A percentile compares a stretch with the other conserved stretches of the same genome.
Conservation (phyloP, 2,888 invertebrate species). For the Griposia aprilina region DNA sequence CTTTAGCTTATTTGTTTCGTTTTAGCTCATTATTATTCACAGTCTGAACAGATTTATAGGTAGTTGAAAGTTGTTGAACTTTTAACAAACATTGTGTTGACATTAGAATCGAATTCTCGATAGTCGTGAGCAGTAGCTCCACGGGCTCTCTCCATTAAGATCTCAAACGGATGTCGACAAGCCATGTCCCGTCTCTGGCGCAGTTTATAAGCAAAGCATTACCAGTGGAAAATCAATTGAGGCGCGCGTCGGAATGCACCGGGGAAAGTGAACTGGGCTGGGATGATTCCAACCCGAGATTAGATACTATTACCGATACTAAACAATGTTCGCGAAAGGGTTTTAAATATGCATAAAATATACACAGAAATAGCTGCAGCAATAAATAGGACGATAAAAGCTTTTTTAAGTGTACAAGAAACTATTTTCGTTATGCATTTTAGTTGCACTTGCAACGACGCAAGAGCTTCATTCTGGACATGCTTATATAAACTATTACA, state of each 20-base stretch:
- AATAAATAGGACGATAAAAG: constrained; percentile 32
- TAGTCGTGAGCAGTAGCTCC: constrained; percentile 69
- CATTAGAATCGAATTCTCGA: constrained; percentile 66
- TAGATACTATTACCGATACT: constrained; percentile 63
- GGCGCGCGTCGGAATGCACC: constrained; percentile 66
- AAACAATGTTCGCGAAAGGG: constrained; percentile 46
- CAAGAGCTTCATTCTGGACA: background rate
- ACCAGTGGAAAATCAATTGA: constrained; percentile 72
- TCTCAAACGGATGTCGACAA: constrained; percentile 70
- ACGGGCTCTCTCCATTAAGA: constrained; percentile 70
- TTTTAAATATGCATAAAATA: constrained; percentile 53
- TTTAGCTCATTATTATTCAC: constrained; percentile 38
- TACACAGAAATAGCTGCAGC: constrained; percentile 28
- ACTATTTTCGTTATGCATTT: constrained; percentile 12
- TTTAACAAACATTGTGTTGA: constrained; percentile 64
- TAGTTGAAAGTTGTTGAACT: constrained; percentile 66
- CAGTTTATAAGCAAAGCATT: constrained; percentile 67
- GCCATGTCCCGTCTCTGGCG: constrained; percentile 63
- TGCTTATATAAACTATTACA: constrained; percentile 20
- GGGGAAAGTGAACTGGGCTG: constrained; percentile 69
- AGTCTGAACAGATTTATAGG: constrained; percentile 29
- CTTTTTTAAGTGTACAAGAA: constrained; percentile 14
- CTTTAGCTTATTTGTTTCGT: no score
- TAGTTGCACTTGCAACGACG: background rate
- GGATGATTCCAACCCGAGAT: constrained; percentile 60